Evolutionary conservation across 2,113 vertebrate genomes (phyloP).

Genomic region (Heterocephalus glaber): DNA sequence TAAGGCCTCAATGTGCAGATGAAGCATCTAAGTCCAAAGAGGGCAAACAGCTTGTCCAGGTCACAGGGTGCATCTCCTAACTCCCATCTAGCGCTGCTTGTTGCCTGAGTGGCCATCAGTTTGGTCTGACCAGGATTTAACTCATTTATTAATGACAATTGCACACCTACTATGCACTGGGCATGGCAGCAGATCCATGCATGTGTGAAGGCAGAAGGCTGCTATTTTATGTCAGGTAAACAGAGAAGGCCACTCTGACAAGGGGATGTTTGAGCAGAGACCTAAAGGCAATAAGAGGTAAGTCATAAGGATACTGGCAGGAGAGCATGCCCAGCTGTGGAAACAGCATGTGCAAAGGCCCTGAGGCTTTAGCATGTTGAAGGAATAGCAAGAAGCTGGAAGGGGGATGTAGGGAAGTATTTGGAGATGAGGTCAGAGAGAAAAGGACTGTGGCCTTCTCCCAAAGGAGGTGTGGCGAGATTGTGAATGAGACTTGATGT

Average conservation of each 20-base stretch:
- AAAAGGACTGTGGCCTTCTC: not conserved
- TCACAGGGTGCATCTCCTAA: not conserved
- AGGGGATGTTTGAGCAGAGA: not conserved
- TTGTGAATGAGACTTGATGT: not conserved
- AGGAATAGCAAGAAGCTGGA: not conserved
- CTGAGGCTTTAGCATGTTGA: not conserved
- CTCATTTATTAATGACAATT: not conserved
- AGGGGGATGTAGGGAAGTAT: not conserved
- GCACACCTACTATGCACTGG: rapidly evolving
- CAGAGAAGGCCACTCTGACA: not conserved
- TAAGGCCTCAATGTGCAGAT: not conserved
- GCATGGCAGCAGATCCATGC: rapidly evolving
- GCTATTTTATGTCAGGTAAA: not conserved
- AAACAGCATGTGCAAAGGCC: not conserved
- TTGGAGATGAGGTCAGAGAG: not conserved
- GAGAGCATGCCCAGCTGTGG: not conserved
- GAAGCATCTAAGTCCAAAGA: not conserved
- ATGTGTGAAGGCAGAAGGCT: too few relatives aligned
- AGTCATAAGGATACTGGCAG: not conserved
- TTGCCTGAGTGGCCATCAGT: not conserved
- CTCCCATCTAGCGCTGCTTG: rapidly evolving
- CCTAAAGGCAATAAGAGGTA: not conserved
- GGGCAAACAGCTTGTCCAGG: not conserved
- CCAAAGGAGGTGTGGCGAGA: not conserved
- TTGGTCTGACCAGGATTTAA: not conserved